Base-by-base conservation (phyloP, 2,888 invertebrate species). In the Drosophila falleni region DNA sequence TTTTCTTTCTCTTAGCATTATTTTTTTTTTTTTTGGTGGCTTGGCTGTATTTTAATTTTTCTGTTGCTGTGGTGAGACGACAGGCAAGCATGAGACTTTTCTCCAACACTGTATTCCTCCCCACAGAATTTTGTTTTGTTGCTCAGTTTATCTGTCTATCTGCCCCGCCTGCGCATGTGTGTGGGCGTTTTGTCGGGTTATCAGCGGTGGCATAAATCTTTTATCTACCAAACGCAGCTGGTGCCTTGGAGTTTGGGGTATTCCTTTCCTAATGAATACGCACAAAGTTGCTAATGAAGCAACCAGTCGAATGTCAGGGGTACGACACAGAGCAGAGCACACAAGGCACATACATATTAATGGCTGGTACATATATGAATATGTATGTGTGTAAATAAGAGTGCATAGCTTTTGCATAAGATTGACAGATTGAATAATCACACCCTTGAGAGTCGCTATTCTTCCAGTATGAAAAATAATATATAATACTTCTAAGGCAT, bases 231-330 rank as follows among this genome's bases (percentile, higher is more conserved):
- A 73, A 49, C 78, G 61, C 88, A 87, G 83, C 86, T 82, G 83
- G 65, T 78, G 55, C 65, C 60, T 47, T 33, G 64, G 71, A 67
- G 66, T 51, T 65, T 41, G 49, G 61, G 61, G 47, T 63, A 46
- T 44, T 56, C 51, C 62, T 56, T 66, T 75, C 71, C 85, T 87
- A 86, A 86, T 86, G 87, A 86, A 89, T 86, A 84, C 89, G 84
- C 89, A 84, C 83, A 84, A 86, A 87, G 89, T 89, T 89, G 85
- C 87, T 86, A 86, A 86, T 86, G 86, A 89, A 89, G 85, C 88
- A 77, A 74, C 70, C 76, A 81, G 73, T 65, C 70, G 74, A 78
- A 65, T 55, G 55, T 68, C 63, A 29, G 41, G 13, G 51, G 8
- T 31, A 31, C 31, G 9, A 9, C 31, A 10, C 9, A 31, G 29